Conservation (phyloP, 1,140 invertebrate species). For the Calliopsis andreniformis region DNA sequence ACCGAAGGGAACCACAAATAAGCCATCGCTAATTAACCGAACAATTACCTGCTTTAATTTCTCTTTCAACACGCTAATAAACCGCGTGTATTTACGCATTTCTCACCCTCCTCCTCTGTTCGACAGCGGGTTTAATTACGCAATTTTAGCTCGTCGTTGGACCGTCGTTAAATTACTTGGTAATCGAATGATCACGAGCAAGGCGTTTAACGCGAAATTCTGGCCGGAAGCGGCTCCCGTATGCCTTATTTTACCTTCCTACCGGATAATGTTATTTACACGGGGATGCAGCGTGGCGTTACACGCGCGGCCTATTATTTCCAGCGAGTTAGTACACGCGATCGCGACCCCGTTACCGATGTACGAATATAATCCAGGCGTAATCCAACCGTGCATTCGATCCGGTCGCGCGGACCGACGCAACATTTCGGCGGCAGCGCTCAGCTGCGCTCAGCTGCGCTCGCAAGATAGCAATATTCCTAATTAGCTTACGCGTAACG, state of each 20-base stretch:
- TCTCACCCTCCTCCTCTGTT: background rate
- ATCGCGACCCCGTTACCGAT: constrained; percentile 34
- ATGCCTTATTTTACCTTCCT: constrained; percentile 12
- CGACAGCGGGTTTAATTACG: background rate
- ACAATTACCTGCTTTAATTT: constrained; percentile 10
- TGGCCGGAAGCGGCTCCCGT: background rate
- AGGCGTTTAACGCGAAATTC: constrained; percentile 24
- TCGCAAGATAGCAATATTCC: constrained; percentile 31
- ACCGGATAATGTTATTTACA: constrained; percentile 22
- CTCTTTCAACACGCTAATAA: constrained; percentile 1
- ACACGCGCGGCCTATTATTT: constrained; percentile 34
- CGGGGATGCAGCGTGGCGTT: background rate
- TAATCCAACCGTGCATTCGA: constrained; percentile 44
- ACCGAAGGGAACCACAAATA: constrained; percentile 17
- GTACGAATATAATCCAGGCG: constrained; percentile 48
- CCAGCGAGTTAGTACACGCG: constrained; percentile 26
- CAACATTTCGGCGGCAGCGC: constrained; percentile 18
- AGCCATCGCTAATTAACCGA: constrained; percentile 22
- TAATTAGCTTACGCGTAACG: constrained; percentile 22
- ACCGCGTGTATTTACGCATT: background rate
- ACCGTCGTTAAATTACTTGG: constrained; percentile 27
- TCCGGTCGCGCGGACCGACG: constrained; percentile 23
- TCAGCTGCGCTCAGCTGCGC: constrained; percentile 26
- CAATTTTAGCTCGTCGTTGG: background rate
- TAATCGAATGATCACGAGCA: constrained; percentile 26